Base-by-base conservation (phyloP, 2,113 vertebrate genomes). In the Plecotus auritus region DNA sequence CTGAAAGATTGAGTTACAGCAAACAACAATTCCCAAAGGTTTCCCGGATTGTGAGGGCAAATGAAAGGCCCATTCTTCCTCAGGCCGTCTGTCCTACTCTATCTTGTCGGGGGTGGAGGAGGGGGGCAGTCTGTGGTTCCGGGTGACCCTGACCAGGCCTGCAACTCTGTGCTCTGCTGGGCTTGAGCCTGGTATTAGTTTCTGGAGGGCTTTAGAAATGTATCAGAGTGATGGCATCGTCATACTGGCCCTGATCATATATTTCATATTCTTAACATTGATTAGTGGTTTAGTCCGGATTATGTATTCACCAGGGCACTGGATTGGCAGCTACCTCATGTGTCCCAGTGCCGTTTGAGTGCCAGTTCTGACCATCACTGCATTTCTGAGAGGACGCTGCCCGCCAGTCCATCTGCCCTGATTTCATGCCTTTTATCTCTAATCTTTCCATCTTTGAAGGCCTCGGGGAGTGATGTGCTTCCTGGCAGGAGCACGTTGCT, bases 61-160 rank as follows among this genome's bases (percentile, higher is more conserved):
- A 87, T 97, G 93, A 97, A 97, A 96, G 95, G 73, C 85, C 97
- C 90, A 76, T 97, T 97, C 97, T 97, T 95, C 77, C 47, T 23
- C 61, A 64, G 76, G 92, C 67, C 0, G 51, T 70, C 92, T 83
- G 10, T 83, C 82, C 92, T 72, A 42, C 90, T 96, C 95, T 96
- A 4, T 96, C 90, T 90, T 88, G 77, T 95, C 35, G 5, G 28
- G n/a, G 18, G 37, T 3, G 8, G 35, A 47, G 6, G 1, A 32
- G 61, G 77, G 70, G 70, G 73, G 87, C 37, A 18, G 35, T n/a
- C 85, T 51, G 35, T 7, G 17, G 42, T 76, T 72, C 83, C 13
- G 23, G 64, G 40, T 67, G 32, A 37, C 84, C 32, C 32, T 20
- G 47, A 54, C 73, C 40, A 8, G 51, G 26, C 84, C 51, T 67